A percentile compares a stretch with the other conserved stretches of the same genome.
These are phyloP conservation scores for cattle (Bos taurus) DNA, from an alignment of 2,113 vertebrate species.

Conservation along the genomic window DNA sequence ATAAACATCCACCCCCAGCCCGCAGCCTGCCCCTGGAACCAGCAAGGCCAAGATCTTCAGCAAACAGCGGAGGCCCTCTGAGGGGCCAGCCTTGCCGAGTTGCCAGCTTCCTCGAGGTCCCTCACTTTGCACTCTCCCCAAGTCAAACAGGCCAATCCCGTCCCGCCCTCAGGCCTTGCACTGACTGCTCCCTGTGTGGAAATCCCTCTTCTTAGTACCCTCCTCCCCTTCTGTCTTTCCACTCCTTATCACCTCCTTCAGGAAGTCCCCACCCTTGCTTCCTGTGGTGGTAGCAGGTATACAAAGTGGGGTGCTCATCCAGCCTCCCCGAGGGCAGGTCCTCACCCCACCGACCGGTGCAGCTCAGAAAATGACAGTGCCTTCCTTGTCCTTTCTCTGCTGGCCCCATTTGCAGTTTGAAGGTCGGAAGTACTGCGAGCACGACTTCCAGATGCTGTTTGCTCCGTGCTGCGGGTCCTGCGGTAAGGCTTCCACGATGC, in stretches of 20 bases:
- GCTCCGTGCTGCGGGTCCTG: conserved; percentile 84
- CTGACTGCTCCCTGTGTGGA: background rate
- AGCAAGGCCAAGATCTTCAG: background rate
- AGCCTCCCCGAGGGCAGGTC: background rate
- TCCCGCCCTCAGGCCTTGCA: background rate
- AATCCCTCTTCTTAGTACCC: background rate
- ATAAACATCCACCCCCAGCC: background rate
- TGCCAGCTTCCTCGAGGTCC: background rate
- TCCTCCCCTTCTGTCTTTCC: rapidly evolving
- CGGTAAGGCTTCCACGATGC: conserved; percentile 68
- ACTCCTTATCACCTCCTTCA: background rate
- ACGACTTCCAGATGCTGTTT: conserved; percentile 87
- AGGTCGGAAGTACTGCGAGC: conserved; percentile 85
- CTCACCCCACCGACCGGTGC: rapidly evolving
- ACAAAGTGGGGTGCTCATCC: too few species aligned
- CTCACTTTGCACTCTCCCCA: too few species aligned
- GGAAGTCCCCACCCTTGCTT: background rate
- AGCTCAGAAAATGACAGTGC: rapidly evolving
- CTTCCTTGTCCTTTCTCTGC: background rate
- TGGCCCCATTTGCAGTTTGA: conserved; percentile 78
- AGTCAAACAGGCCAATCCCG: rapidly evolving
- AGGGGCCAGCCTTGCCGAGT: background rate
- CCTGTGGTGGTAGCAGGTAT: background rate
- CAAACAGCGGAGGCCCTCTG: rapidly evolving
- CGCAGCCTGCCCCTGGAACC: background rate